Base-by-base conservation (phyloP, 2,113 vertebrate species). In the Brachyhypopomus occidentalis region DNA sequence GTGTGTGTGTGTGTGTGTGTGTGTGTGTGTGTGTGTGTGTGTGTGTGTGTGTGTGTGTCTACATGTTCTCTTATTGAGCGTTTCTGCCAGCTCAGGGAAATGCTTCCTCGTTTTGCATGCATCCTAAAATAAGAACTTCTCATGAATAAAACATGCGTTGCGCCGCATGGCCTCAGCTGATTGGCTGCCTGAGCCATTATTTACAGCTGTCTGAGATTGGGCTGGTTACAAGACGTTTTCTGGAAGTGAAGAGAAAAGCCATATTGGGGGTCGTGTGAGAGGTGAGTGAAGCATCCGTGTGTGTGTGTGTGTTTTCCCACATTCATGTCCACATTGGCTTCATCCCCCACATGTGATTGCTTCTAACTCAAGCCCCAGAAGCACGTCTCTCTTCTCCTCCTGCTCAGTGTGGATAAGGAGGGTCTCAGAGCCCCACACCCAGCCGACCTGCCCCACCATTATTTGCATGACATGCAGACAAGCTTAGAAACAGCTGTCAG, bases 131-230 rank as follows among this genome's bases (percentile, higher is more conserved):
- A 91, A 90, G 84, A 89, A 66, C 59, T 83, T 60, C 77, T 77
- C 88, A 93, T 90, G 85, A 92, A 93, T 93, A 90, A 92, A 91
- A 88, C 89, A 92, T 90, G 86, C 90, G 73, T 83, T 41, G 59
- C 72, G 87, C 86, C 85, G 86, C 85, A 86, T 59, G 79, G 85
- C 8, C 25, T 38, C 41, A 16, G n/a, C 8, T 14, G 60, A 45
- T 23, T 20, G 20, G 71, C 71, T 22, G 52, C 58, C 63, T 36
- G 58, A 36, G 38, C 34, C 17, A 62, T 45, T 82, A 75, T 84
- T 82, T 84, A 79, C 85, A 76, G 79, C 55, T 52, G 56, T 36
- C 60, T 78, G 58, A 16, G 60, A 27, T 63, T n/a, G 9, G n/a
- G 56, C 17, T 60, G 7, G 38, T 79, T 74, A 52, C 12, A 2